These are phyloP conservation scores for Saccostrea glomerata DNA, from an alignment of 1,140 invertebrate genomes.

Conservation along the genomic window DNA sequence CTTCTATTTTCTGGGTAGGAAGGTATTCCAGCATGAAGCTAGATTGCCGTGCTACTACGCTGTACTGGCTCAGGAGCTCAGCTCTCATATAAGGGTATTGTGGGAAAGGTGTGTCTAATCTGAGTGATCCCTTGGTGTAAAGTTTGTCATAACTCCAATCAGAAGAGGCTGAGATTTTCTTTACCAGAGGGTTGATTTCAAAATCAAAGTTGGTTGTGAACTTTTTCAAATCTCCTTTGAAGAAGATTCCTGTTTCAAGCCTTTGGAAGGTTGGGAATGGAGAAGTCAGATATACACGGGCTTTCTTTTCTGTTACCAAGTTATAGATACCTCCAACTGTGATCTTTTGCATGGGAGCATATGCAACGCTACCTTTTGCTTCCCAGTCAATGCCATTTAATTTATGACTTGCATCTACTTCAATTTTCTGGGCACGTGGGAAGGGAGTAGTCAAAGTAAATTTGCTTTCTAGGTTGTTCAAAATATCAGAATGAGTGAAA, in stretches of 20 bases:
- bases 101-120: slow-evolving; percentile 56
- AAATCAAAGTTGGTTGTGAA: slow-evolving; percentile 57
- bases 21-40: slow-evolving; percentile 50
- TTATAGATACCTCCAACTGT: slow-evolving; percentile 44
- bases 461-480: slow-evolving; percentile 49
- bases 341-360: slow-evolving; percentile 55
- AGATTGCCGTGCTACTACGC: not conserved
- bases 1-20: slow-evolving; percentile 55
- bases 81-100: slow-evolving; percentile 58
- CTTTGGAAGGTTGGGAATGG: slow-evolving; percentile 60
- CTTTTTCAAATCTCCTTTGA: slow-evolving; percentile 50
- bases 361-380: slow-evolving; percentile 42
- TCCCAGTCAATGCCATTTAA: slow-evolving; percentile 57
- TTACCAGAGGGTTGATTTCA: slow-evolving; percentile 57
- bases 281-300: slow-evolving; percentile 49
- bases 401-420: slow-evolving; percentile 46
- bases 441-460: slow-evolving; percentile 59
- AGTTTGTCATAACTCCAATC: slow-evolving; percentile 46
- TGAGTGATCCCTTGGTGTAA: slow-evolving; percentile 50
- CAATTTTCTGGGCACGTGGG: slow-evolving; percentile 41
- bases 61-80: slow-evolving; percentile 24
- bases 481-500: slow-evolving; percentile 45
- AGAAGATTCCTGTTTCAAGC: slow-evolving; percentile 49
- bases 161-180: slow-evolving; percentile 49
- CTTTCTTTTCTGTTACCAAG: slow-evolving; percentile 53